Percentiles rank a stretch among this genome's conserved stretches.
Evolutionary conservation across 2,797 vertebrate species (phyloP).

Genomic region (Hyperoplus lanceolatus): DNA sequence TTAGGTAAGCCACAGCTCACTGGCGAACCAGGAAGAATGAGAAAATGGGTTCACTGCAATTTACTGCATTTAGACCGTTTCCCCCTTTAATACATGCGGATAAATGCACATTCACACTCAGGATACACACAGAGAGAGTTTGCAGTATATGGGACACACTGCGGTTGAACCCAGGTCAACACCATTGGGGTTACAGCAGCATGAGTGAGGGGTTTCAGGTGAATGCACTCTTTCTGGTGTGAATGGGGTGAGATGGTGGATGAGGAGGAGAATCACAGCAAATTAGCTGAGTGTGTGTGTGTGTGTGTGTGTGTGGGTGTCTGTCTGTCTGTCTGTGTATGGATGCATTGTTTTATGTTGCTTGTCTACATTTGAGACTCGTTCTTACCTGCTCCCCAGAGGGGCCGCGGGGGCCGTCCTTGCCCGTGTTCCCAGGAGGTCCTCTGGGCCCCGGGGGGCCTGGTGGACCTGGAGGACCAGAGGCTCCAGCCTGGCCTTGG

Average conservation of each 20-base stretch:
- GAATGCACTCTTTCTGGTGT: slow-evolving; percentile 41
- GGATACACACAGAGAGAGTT: slow-evolving; percentile 32
- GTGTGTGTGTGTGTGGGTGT: not conserved
- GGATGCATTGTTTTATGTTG: slow-evolving; percentile 13
- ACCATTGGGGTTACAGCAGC: slow-evolving; percentile 22
- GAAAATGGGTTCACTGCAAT: slow-evolving; percentile 52
- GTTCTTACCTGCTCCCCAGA: slow-evolving; percentile 90
- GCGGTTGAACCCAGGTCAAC: slow-evolving; percentile 42
- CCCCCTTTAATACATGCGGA: slow-evolving; percentile 24
- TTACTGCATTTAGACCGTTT: slow-evolving; percentile 40
- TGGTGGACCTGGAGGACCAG: slow-evolving; percentile 91
- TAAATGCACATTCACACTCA: slow-evolving; percentile 37
- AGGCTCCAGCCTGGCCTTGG: slow-evolving; percentile 91
- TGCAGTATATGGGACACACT: slow-evolving; percentile 32
- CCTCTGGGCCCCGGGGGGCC: slow-evolving; percentile 92
- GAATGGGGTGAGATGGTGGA: slow-evolving; percentile 3
- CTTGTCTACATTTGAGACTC: slow-evolving; percentile 7
- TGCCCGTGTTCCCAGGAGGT: slow-evolving; percentile 94
- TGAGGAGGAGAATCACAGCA: slow-evolving; percentile 22
- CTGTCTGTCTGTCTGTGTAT: not conserved
- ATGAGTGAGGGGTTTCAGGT: slow-evolving; percentile 53
- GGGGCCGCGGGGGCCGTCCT: slow-evolving; percentile 92
- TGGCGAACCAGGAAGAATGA: slow-evolving; percentile 64
- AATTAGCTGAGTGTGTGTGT: not conserved
- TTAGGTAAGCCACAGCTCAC: slow-evolving; percentile 72